Evolutionary conservation across 2,797 vertebrate species (phyloP).

Genomic region (Malurus leucopterus): DNA sequence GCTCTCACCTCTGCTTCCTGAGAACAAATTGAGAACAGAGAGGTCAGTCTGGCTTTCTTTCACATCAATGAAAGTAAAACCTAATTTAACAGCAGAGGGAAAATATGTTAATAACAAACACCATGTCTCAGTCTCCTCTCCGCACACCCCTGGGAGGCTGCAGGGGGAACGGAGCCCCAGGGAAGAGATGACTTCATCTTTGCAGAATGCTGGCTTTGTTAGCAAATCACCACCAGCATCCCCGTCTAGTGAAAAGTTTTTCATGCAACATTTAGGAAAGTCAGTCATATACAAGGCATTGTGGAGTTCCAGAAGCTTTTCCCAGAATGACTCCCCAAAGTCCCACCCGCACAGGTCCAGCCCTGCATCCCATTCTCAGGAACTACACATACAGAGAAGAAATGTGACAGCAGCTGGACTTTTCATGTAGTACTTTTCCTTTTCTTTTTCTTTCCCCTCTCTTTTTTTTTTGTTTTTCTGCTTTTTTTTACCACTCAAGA

Average conservation of each 20-base stretch:
- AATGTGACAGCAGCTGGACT: background rate
- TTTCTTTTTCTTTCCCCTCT: background rate
- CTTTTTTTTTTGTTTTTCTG: background rate
- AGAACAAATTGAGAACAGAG: background rate
- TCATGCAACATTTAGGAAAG: background rate
- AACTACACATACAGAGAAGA: background rate
- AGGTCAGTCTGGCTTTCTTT: background rate
- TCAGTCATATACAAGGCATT: background rate
- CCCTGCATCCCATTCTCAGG: background rate
- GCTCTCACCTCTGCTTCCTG: background rate
- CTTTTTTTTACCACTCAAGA: background rate
- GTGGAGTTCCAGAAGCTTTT: background rate
- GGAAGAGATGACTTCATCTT: background rate
- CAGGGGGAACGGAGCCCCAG: fast-evolving
- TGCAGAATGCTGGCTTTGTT: background rate
- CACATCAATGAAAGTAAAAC: background rate
- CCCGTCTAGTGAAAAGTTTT: background rate
- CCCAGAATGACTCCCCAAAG: background rate
- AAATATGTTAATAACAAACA: background rate
- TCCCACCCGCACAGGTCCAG: background rate
- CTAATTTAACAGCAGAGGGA: background rate
- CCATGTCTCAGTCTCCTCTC: background rate
- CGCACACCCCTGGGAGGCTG: background rate
- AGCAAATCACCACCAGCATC: background rate
- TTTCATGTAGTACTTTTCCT: background rate